Conservation (phyloP, 2,113 vertebrate genomes). For the Pica pica region DNA sequence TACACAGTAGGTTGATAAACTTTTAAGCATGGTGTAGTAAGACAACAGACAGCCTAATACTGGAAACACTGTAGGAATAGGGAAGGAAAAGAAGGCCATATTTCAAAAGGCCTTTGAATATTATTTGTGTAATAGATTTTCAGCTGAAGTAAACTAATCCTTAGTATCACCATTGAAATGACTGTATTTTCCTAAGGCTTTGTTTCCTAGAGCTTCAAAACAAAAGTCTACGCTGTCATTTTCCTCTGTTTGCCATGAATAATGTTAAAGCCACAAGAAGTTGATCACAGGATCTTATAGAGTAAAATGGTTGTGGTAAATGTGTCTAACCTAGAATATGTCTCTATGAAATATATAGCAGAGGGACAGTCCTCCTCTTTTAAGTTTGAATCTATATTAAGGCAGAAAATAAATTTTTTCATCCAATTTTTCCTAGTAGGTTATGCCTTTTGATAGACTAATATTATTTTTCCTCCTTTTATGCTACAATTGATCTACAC, state of each 20-base stretch:
- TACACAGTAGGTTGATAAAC: background rate
- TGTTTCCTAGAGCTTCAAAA: background rate
- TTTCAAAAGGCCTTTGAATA: background rate
- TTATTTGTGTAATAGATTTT: background rate
- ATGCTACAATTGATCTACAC: background rate
- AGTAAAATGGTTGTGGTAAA: background rate
- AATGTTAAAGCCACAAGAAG: background rate
- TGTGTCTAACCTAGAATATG: background rate
- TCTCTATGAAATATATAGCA: background rate
- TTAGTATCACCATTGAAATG: background rate
- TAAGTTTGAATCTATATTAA: background rate
- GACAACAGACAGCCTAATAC: background rate
- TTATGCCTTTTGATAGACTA: background rate
- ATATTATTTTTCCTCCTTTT: background rate
- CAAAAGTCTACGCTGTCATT: background rate
- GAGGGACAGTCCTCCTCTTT: background rate
- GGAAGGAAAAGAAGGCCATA: background rate
- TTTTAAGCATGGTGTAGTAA: background rate
- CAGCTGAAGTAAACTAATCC: background rate
- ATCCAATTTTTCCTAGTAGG: background rate
- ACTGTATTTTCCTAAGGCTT: background rate
- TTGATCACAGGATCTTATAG: background rate
- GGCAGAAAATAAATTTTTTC: background rate
- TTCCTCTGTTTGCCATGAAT: constrained; percentile 4
- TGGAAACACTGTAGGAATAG: background rate